A percentile compares a stretch with the other conserved stretches of the same genome.
phyloP scores from a whole-genome alignment of 2,797 vertebrate genomes.

The Periophthalmus magnuspinnatus region DNA sequence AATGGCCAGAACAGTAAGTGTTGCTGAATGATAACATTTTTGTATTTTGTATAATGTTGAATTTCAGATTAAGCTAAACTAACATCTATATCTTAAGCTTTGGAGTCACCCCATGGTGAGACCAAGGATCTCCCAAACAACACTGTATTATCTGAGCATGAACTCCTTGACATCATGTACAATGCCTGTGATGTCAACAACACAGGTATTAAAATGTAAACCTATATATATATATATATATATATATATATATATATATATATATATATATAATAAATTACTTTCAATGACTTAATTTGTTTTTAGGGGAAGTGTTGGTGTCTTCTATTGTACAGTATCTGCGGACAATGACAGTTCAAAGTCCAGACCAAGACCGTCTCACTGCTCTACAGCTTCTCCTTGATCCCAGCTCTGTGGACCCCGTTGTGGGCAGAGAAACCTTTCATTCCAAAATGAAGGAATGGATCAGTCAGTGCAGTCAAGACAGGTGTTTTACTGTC shows the following conservation, averaged over 20 bases:
- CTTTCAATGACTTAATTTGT: neutral
- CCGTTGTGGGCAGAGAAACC: slow-evolving; percentile 63
- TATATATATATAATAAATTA: neutral
- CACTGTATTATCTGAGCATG: slow-evolving; percentile 73
- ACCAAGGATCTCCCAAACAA: slow-evolving; percentile 33
- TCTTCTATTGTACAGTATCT: slow-evolving; percentile 75
- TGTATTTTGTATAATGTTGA: neutral
- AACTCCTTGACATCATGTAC: slow-evolving; percentile 80
- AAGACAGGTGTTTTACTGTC: slow-evolving; percentile 59
- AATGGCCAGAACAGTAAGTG: slow-evolving; percentile 58
- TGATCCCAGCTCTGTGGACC: slow-evolving; percentile 67
- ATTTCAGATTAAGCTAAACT: neutral
- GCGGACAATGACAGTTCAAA: slow-evolving; percentile 73
- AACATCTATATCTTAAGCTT: slow-evolving; percentile 44
- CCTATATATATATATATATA: neutral
- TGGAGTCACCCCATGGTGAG: slow-evolving; percentile 45
- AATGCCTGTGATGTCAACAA: slow-evolving; percentile 65
- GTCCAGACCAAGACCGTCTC: slow-evolving; percentile 65
- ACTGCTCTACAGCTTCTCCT: slow-evolving; percentile 60
- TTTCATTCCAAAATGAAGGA: slow-evolving; percentile 75
- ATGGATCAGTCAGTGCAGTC: slow-evolving; percentile 76
- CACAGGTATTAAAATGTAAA: slow-evolving; percentile 59
- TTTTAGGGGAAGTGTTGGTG: slow-evolving; percentile 70
- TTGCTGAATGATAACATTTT: neutral
- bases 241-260: neutral